These are phyloP conservation scores for Microtus ochrogaster DNA, from an alignment of 2,113 vertebrate species.

Conservation along the genomic window DNA sequence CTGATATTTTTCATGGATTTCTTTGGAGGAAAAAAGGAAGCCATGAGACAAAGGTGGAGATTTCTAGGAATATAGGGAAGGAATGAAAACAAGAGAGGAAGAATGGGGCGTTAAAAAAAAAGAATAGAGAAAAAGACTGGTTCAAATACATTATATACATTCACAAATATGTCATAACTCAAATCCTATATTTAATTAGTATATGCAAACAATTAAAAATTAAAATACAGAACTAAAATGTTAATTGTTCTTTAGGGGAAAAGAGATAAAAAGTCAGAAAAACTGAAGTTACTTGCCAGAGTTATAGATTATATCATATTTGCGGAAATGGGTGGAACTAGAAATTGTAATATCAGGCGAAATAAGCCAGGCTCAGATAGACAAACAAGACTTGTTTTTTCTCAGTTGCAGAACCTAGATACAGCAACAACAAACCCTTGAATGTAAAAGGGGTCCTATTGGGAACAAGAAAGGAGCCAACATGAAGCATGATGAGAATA, in stretches of 20 bases:
- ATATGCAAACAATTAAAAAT: not conserved
- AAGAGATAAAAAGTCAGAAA: not conserved
- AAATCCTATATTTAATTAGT: not conserved
- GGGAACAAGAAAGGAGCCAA: not conserved
- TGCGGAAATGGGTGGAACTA: not conserved
- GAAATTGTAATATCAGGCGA: not conserved
- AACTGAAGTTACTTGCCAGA: not conserved
- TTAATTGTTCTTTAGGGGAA: not conserved
- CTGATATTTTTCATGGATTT: not conserved
- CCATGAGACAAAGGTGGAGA: not conserved
- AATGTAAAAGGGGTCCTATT: not conserved
- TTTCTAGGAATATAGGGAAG: not conserved
- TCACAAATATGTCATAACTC: not conserved
- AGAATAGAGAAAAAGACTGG: not conserved
- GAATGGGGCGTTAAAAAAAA: no score
- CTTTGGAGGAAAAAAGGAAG: no score
- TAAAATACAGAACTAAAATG: not conserved
- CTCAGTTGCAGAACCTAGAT: not conserved
- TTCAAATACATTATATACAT: not conserved
- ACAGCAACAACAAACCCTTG: not conserved
- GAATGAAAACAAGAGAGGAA: not conserved
- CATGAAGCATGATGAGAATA: no score
- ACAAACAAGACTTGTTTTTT: not conserved
- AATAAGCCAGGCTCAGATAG: not conserved
- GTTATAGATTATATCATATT: not conserved